These are phyloP conservation scores for Drosophila bocki DNA, from an alignment of 1,140 invertebrate genomes.

Conservation along the genomic window DNA sequence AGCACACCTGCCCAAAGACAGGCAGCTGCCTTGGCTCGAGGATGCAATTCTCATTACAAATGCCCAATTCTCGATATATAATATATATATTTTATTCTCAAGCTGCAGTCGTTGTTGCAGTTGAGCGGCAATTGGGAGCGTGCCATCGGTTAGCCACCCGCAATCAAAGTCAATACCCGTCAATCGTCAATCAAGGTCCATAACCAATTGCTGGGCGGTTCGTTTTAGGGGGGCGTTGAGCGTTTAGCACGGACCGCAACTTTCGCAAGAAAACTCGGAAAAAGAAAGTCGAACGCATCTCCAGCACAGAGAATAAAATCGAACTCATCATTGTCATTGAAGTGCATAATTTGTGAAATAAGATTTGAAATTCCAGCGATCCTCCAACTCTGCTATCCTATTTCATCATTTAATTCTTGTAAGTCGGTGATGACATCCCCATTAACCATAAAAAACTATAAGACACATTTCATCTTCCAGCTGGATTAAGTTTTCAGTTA, in stretches of 20 bases:
- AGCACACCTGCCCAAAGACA: constrained; percentile 28
- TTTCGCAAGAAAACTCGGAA: constrained; percentile 31
- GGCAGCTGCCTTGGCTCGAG: constrained; percentile 15
- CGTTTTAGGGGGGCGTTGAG: constrained; percentile 35
- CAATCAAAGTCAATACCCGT: constrained; percentile 45
- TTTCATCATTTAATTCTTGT: too few species aligned
- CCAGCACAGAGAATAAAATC: constrained; percentile 6
- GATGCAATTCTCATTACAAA: background rate
- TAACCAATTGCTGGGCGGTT: constrained; percentile 33
- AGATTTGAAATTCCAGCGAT: background rate
- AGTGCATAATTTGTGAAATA: too few species aligned
- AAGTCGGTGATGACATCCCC: too few species aligned
- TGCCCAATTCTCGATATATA: background rate
- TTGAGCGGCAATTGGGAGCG: constrained; percentile 40
- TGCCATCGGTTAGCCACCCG: constrained; percentile 27
- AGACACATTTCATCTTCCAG: too few species aligned
- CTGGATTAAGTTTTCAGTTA: too few species aligned
- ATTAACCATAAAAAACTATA: too few species aligned
- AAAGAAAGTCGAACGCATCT: constrained; percentile 34
- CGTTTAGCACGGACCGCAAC: constrained; percentile 55
- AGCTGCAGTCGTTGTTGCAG: constrained; percentile 28
- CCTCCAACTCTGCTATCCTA: too few species aligned
- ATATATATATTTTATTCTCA: background rate
- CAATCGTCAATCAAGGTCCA: constrained; percentile 34
- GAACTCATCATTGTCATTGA: too few species aligned